Percentiles rank a stretch among this genome's conserved stretches.
These are phyloP conservation scores for Squalus acanthias DNA, from an alignment of 2,797 vertebrate genomes.

Conservation along the genomic window DNA sequence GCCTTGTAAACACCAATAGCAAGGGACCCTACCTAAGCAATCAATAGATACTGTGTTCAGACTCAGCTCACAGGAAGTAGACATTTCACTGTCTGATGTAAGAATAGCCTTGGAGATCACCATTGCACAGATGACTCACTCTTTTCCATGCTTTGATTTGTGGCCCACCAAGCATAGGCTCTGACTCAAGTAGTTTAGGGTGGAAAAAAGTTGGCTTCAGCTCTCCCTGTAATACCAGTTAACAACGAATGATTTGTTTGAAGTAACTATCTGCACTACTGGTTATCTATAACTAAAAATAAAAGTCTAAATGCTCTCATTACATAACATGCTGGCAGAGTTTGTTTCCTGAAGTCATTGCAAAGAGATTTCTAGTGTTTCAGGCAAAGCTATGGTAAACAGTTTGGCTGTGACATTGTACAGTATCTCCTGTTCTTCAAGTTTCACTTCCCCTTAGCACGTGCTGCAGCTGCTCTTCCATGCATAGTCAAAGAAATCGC, in stretches of 20 bases:
- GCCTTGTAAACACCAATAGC: not conserved
- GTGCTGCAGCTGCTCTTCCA: not conserved
- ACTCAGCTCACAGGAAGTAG: not conserved
- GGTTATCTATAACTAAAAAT: not conserved
- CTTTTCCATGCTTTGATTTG: slow-evolving; percentile 15
- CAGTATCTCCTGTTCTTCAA: not conserved
- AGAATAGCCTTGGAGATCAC: not conserved
- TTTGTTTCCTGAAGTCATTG: not conserved
- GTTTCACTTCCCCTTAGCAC: not conserved
- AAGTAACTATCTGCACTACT: not conserved
- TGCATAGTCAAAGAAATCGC: not conserved
- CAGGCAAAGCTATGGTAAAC: not conserved
- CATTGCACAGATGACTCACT: not conserved
- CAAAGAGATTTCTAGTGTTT: slow-evolving; percentile 25
- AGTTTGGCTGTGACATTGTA: not conserved
- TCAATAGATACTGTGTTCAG: not conserved
- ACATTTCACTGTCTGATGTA: not conserved
- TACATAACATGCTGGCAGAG: slow-evolving; percentile 6
- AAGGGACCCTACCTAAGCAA: not conserved
- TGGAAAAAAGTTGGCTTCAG: not conserved
- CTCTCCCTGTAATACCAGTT: not conserved
- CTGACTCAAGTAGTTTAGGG: not conserved
- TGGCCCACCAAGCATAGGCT: not conserved
- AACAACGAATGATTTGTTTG: slow-evolving; percentile 18
- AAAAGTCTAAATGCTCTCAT: not conserved